Evolutionary conservation across 2,888 invertebrate species (phyloP).

Genomic region (Leptinotarsa haldemani): DNA sequence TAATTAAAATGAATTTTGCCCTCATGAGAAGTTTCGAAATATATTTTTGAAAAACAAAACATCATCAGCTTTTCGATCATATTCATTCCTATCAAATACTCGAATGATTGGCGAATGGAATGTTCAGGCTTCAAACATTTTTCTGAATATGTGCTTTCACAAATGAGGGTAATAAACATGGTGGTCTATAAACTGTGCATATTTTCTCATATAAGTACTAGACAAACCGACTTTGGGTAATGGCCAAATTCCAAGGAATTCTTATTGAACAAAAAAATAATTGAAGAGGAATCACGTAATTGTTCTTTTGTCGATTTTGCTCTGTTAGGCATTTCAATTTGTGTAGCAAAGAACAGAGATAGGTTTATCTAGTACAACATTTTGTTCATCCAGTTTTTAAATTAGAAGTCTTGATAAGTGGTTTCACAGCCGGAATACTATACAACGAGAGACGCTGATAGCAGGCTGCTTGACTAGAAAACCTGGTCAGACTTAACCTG

Average conservation of each 20-base stretch:
- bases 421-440: conserved; percentile 56
- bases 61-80: not conserved
- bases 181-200: conserved; percentile 29
- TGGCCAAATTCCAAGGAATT: not conserved
- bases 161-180: conserved; percentile 26
- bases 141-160: conserved; percentile 26
- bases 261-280: not conserved
- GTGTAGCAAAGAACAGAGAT: not conserved
- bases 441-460: conserved; percentile 48
- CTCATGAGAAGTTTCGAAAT: not conserved
- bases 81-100: not conserved
- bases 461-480: conserved; percentile 60
- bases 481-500: conserved; percentile 51
- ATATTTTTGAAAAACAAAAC: not conserved
- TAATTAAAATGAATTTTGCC: not conserved
- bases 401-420: conserved; percentile 53
- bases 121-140: not conserved
- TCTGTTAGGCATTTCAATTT: conserved; percentile 1
- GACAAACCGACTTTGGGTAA: conserved; percentile 18
- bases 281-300: too few species aligned
- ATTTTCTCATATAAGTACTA: conserved; percentile 25
- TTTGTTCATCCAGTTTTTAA: conserved; percentile 34
- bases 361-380: conserved; percentile 6
- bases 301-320: too few species aligned
- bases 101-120: conserved; percentile 3